Percentiles rank a stretch among this genome's conserved stretches.
phyloP scores from a whole-genome alignment of 2,113 vertebrate species.

The Alethe diademata region DNA sequence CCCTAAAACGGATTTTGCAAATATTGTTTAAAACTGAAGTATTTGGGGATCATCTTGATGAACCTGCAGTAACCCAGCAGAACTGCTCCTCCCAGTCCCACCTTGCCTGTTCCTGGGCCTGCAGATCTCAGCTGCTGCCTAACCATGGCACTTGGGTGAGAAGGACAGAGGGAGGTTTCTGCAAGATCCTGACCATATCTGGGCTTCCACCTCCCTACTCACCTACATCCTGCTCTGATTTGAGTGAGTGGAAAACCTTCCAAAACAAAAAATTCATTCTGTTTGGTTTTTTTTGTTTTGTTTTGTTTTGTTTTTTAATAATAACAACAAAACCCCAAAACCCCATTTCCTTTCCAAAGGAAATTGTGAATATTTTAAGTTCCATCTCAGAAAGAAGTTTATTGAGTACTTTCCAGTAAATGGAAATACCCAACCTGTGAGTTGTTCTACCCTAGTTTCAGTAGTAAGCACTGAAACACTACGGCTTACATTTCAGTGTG shows the following conservation, averaged over 20 bases:
- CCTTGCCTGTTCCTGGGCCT: neutral
- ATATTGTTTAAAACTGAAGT: neutral
- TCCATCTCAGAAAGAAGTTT: neutral
- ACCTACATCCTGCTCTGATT: neutral
- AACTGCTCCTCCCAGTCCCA: neutral
- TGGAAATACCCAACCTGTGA: slow-evolving; percentile 14
- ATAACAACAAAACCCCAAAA: neutral
- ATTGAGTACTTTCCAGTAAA: neutral
- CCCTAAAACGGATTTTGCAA: neutral
- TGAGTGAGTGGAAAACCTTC: neutral
- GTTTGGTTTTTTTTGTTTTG: no score
- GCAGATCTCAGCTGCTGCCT: neutral
- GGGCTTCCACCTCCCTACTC: neutral
- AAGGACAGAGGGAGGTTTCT: neutral
- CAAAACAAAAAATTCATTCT: neutral
- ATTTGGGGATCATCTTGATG: neutral
- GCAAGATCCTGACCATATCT: neutral
- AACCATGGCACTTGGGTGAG: fast-evolving
- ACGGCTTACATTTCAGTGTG: neutral
- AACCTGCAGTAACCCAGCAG: neutral
- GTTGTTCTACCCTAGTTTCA: neutral
- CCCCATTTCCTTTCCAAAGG: neutral
- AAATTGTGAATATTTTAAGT: neutral
- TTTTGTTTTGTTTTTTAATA: neutral
- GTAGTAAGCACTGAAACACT: neutral